phyloP scores from a whole-genome alignment of 2,113 vertebrate species.

The Ammodytes marinus region DNA sequence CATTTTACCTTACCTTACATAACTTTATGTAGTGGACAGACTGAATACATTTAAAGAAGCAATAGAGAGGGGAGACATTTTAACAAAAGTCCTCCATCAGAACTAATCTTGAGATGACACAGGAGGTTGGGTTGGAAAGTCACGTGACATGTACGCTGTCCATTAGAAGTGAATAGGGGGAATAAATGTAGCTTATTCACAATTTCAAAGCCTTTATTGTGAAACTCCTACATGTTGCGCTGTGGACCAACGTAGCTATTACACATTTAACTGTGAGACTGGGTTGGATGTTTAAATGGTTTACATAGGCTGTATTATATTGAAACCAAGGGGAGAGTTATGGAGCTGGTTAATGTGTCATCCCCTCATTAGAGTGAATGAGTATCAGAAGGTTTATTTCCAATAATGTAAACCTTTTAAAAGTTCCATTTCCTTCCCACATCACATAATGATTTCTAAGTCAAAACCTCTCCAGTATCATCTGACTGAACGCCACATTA shows the following conservation, averaged over 20 bases:
- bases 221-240: too few relatives aligned
- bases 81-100: not conserved
- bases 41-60: not conserved
- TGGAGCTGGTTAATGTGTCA: not conserved
- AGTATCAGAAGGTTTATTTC: not conserved
- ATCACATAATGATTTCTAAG: not conserved
- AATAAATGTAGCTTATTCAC: too few relatives aligned
- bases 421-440: not conserved
- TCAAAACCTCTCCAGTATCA: conserved; percentile 47
- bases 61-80: not conserved
- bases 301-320: not conserved
- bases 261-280: too few relatives aligned
- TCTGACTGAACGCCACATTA: conserved; percentile 76
- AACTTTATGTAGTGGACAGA: not conserved
- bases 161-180: too few relatives aligned
- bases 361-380: not conserved
- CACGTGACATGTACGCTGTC: too few relatives aligned
- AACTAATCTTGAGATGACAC: too few relatives aligned
- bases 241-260: too few relatives aligned
- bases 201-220: too few relatives aligned
- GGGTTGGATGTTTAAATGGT: not conserved
- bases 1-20: not conserved
- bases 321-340: not conserved
- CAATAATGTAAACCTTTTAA: not conserved
- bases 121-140: too few relatives aligned